Percentiles rank a stretch among this genome's conserved stretches.
Evolutionary conservation across 2,113 vertebrate genomes (phyloP).

Genomic region (Monarcha castaneiventris): DNA sequence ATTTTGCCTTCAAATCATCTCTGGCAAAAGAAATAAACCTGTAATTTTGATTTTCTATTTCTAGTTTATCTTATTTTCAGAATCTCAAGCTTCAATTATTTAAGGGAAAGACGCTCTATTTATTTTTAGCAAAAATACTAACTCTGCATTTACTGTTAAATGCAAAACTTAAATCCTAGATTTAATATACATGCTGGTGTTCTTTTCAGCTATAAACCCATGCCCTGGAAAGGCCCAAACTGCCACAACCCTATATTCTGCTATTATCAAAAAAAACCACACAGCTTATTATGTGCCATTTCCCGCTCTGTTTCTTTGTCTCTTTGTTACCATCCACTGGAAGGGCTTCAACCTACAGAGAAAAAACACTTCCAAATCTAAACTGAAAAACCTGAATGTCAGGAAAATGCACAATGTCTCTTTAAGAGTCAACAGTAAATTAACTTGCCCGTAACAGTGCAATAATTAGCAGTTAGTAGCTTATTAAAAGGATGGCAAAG

Average conservation of each 20-base stretch:
- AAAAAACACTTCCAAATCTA: conserved; percentile 13
- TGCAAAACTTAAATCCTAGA: not conserved
- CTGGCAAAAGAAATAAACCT: not conserved
- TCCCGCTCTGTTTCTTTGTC: conserved; percentile 10
- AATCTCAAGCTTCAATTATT: not conserved
- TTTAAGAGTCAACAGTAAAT: conserved; percentile 86
- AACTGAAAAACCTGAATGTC: conserved; percentile 45
- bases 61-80: not conserved
- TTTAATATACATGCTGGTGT: not conserved
- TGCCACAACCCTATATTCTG: not conserved
- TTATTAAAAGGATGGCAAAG: conserved; percentile 87
- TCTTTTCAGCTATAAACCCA: not conserved
- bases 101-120: not conserved
- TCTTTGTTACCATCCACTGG: conserved; percentile 23
- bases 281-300: conserved; percentile 29
- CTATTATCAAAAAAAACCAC: not conserved
- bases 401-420: conserved; percentile 68
- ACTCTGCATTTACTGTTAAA: not conserved
- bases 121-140: not conserved
- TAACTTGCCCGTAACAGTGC: conserved; percentile 81
- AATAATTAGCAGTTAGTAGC: conserved; percentile 87
- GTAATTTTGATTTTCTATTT: not conserved
- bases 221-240: not conserved
- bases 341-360: conserved; percentile 35
- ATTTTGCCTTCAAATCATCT: not conserved